These are phyloP conservation scores for Drosophila santomea DNA, from an alignment of 1,140 invertebrate species.

Conservation along the genomic window DNA sequence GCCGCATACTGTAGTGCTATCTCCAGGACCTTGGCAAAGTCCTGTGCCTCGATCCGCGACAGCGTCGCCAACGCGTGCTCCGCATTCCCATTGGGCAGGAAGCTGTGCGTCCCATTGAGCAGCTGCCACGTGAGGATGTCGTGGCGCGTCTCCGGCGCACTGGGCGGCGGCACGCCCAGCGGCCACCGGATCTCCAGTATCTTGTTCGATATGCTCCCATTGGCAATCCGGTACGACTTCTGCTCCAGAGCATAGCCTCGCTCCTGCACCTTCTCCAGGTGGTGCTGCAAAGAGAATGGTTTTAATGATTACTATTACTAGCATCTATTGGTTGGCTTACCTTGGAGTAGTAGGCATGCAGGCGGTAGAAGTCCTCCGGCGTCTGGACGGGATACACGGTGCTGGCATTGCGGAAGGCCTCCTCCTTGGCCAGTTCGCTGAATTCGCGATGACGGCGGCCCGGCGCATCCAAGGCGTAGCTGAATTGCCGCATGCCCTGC, in stretches of 20 bases:
- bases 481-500: slow-evolving; percentile 86
- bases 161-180: slow-evolving; percentile 89
- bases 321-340: slow-evolving; percentile 78
- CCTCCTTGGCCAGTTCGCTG: slow-evolving; percentile 79
- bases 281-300: slow-evolving; percentile 52
- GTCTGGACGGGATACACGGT: slow-evolving; percentile 89
- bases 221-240: slow-evolving; percentile 79
- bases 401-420: slow-evolving; percentile 86
- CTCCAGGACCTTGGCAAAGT: slow-evolving; percentile 89
- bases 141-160: slow-evolving; percentile 91
- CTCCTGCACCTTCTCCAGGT: slow-evolving; percentile 85
- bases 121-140: slow-evolving; percentile 94
- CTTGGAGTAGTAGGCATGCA: slow-evolving; percentile 89
- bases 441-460: slow-evolving; percentile 86
- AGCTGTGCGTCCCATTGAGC: slow-evolving; percentile 93
- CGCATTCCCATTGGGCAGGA: slow-evolving; percentile 88
- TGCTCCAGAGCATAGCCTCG: slow-evolving; percentile 85
- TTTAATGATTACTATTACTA: background rate
- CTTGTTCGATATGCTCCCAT: slow-evolving; percentile 85
- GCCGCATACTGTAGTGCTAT: slow-evolving; percentile 86
- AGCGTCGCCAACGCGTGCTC: slow-evolving; percentile 87
- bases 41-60: slow-evolving; percentile 87
- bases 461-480: slow-evolving; percentile 86
- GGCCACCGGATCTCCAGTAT: slow-evolving; percentile 90
- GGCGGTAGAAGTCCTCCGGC: slow-evolving; percentile 88